Conservation (phyloP, 2,797 vertebrate genomes). For the Psittacula derbiana region DNA sequence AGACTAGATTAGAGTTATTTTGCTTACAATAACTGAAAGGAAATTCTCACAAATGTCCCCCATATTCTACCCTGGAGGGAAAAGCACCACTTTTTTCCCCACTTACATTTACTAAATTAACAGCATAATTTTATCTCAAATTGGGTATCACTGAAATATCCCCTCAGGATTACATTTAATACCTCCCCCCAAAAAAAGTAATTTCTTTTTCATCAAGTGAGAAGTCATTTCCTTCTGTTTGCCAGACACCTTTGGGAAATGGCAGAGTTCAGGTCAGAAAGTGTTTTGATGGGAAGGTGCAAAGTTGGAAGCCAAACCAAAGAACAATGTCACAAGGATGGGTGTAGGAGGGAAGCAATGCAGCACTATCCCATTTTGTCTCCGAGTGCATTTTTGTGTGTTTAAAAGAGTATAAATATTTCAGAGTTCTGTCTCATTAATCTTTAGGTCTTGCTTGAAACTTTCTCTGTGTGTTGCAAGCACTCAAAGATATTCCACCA, state of each 20-base stretch:
- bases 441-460: not conserved
- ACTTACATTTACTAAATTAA: not conserved
- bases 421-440: not conserved
- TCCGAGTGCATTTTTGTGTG: not conserved
- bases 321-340: not conserved
- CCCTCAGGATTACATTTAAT: not conserved
- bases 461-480: fast-evolving
- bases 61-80: not conserved
- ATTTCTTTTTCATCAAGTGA: not conserved
- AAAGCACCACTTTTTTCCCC: fast-evolving
- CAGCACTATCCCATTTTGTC: not conserved
- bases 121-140: not conserved
- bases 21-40: not conserved
- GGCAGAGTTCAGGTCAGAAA: not conserved
- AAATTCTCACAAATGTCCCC: not conserved
- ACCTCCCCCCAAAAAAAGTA: not conserved
- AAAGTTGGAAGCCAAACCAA: not conserved
- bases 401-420: not conserved
- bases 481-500: not conserved
- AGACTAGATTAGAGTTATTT: not conserved
- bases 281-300: not conserved
- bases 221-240: not conserved
- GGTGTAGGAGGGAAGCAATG: not conserved
- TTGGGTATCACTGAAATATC: not conserved
- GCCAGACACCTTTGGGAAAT: not conserved